Conservation (phyloP, 2,888 invertebrate genomes). For the Heterodera filipjevi region DNA sequence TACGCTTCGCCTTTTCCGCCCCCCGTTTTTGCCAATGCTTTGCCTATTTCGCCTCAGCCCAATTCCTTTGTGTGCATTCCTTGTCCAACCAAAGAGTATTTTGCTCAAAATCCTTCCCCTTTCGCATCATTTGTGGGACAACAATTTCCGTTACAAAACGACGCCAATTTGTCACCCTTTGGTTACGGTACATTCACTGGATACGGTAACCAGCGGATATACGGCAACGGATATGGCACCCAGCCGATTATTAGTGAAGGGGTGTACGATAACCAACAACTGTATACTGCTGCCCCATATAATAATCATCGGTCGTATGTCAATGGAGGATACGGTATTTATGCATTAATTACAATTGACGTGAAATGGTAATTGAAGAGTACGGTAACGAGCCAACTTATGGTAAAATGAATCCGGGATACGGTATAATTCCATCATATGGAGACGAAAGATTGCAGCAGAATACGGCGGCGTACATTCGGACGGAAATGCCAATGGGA, state of each 20-base stretch:
- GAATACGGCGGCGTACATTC: constrained; percentile 23
- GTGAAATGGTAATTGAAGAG: not conserved
- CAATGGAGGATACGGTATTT: not conserved
- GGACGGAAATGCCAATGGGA: constrained; percentile 16
- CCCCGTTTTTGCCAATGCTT: not conserved
- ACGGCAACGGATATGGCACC: not conserved
- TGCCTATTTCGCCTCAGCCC: not conserved
- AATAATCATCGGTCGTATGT: not conserved
- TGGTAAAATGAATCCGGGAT: not conserved
- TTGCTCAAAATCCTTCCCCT: not conserved
- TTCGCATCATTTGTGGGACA: not conserved
- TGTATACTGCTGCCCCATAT: not conserved
- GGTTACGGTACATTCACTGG: constrained; percentile 17
- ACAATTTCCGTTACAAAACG: not conserved
- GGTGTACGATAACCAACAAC: not conserved
- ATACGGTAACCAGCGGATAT: not conserved
- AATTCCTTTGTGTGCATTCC: constrained; percentile 18
- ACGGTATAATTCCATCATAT: not conserved
- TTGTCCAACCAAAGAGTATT: not conserved
- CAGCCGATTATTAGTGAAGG: not conserved
- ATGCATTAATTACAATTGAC: not conserved
- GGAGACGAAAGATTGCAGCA: constrained; percentile 11
- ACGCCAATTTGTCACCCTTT: constrained; percentile 17
- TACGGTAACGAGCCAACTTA: constrained; percentile 10
- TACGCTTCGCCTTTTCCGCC: constrained; percentile 1